phyloP scores from a whole-genome alignment of 2,113 vertebrate genomes.

The Tenebrosternarchus preto region DNA sequence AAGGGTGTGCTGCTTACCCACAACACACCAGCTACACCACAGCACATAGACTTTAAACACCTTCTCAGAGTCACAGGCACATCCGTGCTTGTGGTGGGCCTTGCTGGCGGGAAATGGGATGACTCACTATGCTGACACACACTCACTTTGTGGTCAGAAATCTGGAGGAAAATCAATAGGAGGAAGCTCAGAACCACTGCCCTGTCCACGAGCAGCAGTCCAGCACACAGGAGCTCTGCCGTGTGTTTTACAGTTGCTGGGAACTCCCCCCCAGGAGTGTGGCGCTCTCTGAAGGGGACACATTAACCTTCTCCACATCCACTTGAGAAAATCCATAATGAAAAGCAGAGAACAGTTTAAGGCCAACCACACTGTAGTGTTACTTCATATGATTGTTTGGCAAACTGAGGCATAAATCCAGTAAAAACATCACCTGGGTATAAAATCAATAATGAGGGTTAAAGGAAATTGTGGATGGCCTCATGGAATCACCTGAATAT shows the following conservation, averaged over 20 bases:
- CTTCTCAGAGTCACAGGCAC: background rate
- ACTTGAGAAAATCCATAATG: background rate
- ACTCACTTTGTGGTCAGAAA: background rate
- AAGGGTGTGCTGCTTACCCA: background rate
- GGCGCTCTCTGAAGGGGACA: background rate
- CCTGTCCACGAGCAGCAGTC: background rate
- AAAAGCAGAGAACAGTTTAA: background rate
- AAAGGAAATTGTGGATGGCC: too few species aligned
- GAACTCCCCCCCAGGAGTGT: background rate
- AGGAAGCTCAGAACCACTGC: background rate
- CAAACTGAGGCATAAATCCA: background rate
- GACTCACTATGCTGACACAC: background rate
- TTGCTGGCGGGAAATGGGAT: background rate
- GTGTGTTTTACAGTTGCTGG: background rate
- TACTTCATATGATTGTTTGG: background rate
- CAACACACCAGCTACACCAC: background rate
- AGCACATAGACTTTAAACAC: background rate
- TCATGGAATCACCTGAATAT: too few species aligned
- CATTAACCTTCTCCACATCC: background rate
- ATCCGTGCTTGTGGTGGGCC: background rate
- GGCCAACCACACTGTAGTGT: background rate
- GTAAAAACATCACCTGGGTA: background rate
- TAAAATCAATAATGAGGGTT: too few species aligned
- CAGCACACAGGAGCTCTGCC: background rate
- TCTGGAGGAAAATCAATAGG: background rate